These are phyloP conservation scores for Hedya salicella DNA, from an alignment of 2,888 invertebrate species.

Conservation along the genomic window DNA sequence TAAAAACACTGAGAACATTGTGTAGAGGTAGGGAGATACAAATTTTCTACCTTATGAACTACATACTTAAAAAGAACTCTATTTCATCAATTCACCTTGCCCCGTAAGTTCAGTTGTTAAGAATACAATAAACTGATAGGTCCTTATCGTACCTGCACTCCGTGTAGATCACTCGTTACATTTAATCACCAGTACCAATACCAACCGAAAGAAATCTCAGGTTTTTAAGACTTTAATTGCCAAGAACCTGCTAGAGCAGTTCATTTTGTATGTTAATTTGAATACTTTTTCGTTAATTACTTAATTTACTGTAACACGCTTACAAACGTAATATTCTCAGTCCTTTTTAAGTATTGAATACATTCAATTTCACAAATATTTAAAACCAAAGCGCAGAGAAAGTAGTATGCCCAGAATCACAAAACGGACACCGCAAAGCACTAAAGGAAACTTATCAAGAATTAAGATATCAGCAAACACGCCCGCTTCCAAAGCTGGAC, in stretches of 20 bases:
- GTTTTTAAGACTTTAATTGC: too few relatives aligned
- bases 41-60: too few relatives aligned
- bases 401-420: constrained; percentile 13
- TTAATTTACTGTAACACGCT: constrained; percentile 15
- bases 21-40: too few relatives aligned
- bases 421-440: constrained; percentile 1
- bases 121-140: too few relatives aligned
- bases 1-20: too few relatives aligned
- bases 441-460: constrained; percentile 31
- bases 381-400: constrained; percentile 26
- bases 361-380: constrained; percentile 13
- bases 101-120: too few relatives aligned
- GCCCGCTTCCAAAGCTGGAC: constrained; percentile 22
- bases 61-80: too few relatives aligned
- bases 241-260: neutral
- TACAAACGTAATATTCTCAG: constrained; percentile 2
- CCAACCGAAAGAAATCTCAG: too few relatives aligned
- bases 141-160: too few relatives aligned
- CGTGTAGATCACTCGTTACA: too few relatives aligned
- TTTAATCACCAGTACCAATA: too few relatives aligned
- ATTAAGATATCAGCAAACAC: constrained; percentile 43
- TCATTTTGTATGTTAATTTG: neutral
- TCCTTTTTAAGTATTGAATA: constrained; percentile 25
- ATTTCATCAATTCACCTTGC: too few relatives aligned
- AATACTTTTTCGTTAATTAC: constrained; percentile 5